Percentiles rank a stretch among this genome's conserved stretches.
Conservation (phyloP, 2,113 vertebrate genomes). For the Tragelaphus buxtoni region DNA sequence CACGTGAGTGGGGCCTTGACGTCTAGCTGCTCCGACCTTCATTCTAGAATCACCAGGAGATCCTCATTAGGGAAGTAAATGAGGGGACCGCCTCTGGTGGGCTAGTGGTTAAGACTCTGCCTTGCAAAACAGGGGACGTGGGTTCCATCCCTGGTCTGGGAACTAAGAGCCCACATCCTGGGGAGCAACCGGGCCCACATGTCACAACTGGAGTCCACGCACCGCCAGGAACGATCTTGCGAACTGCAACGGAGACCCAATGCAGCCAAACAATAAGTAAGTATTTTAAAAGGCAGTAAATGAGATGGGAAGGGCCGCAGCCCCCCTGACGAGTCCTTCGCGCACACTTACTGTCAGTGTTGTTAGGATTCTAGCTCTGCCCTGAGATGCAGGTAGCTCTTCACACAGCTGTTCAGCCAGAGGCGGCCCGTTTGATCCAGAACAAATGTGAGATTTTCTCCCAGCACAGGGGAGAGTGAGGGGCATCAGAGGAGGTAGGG, state of each 20-base stretch:
- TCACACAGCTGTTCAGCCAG: not conserved
- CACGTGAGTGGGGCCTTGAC: fast-evolving
- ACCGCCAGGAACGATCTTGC: fast-evolving
- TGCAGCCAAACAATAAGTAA: not conserved
- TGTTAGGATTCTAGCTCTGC: not conserved
- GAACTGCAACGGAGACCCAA: fast-evolving
- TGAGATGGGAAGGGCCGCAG: no score
- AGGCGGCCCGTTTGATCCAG: not conserved
- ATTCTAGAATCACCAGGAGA: not conserved
- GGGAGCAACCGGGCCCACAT: fast-evolving
- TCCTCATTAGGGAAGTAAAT: not conserved
- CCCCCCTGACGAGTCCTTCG: no score
- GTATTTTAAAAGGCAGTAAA: not conserved
- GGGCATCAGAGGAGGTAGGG: not conserved
- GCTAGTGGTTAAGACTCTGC: not conserved
- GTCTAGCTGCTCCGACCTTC: fast-evolving
- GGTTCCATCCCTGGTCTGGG: not conserved
- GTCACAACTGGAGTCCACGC: fast-evolving
- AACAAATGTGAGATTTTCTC: not conserved
- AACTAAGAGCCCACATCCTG: not conserved
- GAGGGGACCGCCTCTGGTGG: not conserved
- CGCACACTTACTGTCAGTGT: fast-evolving
- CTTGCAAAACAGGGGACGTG: not conserved
- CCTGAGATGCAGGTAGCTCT: no score
- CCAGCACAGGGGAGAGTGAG: not conserved